phyloP scores from a whole-genome alignment of 1,140 invertebrate species.

The Pachypeltis micranthus region DNA sequence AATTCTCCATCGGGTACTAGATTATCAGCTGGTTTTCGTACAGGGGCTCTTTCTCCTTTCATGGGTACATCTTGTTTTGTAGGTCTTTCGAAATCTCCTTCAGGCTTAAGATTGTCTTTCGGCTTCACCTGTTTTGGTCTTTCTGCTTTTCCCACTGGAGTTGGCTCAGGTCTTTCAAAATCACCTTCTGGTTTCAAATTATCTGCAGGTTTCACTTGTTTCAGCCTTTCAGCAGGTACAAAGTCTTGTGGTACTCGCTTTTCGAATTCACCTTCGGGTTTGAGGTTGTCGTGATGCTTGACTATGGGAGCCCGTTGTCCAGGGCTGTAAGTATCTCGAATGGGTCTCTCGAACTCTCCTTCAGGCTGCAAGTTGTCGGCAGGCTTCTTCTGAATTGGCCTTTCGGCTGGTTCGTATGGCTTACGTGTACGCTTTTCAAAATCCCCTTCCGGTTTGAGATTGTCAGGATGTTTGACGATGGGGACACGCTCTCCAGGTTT shows the following conservation, averaged over 20 bases:
- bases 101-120: slow-evolving; percentile 39
- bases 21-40: slow-evolving; percentile 39
- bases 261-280: slow-evolving; percentile 44
- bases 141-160: slow-evolving; percentile 29
- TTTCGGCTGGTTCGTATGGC: slow-evolving; percentile 31
- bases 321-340: slow-evolving; percentile 35
- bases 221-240: slow-evolving; percentile 30
- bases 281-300: slow-evolving; percentile 42
- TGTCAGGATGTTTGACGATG: slow-evolving; percentile 41
- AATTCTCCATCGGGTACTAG: slow-evolving; percentile 44
- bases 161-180: slow-evolving; percentile 30
- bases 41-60: slow-evolving; percentile 27
- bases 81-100: slow-evolving; percentile 38
- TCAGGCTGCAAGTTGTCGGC: slow-evolving; percentile 40
- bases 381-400: slow-evolving; percentile 29
- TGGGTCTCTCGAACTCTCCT: slow-evolving; percentile 33
- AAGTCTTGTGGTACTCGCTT: slow-evolving; percentile 30
- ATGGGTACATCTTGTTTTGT: slow-evolving; percentile 39
- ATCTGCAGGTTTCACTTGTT: slow-evolving; percentile 37
- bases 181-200: slow-evolving; percentile 38
- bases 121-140: slow-evolving; percentile 34
- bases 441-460: slow-evolving; percentile 35
- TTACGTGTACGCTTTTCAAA: slow-evolving; percentile 32
- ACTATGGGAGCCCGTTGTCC: slow-evolving; percentile 34
- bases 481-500: slow-evolving; percentile 18